Evolutionary conservation across 1,140 invertebrate genomes (phyloP).

Genomic region (Ooceraea biroi): DNA sequence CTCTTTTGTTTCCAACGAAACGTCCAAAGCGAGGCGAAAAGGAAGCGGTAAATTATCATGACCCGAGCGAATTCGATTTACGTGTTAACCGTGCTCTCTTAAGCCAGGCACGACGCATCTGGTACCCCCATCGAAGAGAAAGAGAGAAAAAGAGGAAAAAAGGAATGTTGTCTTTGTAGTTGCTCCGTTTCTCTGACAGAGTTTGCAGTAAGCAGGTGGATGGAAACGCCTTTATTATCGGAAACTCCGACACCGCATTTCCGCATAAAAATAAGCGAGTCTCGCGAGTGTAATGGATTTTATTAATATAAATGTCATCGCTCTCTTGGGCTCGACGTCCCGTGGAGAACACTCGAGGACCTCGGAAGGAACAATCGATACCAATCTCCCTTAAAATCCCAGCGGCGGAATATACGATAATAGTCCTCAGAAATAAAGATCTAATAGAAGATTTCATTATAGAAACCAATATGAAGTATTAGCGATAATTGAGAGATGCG

Average conservation of each 20-base stretch:
- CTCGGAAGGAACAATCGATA: slow-evolving; percentile 28
- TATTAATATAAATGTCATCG: slow-evolving; percentile 36
- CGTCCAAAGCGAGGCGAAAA: slow-evolving; percentile 51
- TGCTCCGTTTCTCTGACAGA: background rate
- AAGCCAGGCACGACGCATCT: slow-evolving; percentile 10
- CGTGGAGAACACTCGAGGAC: background rate
- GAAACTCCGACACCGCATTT: slow-evolving; percentile 6
- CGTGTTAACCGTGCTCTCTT: slow-evolving; percentile 53
- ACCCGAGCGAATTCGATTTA: slow-evolving; percentile 62
- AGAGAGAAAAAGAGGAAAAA: background rate
- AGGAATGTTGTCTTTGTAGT: slow-evolving; percentile 1
- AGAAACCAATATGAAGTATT: background rate
- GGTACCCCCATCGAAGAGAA: slow-evolving; percentile 26
- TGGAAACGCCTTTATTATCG: slow-evolving; percentile 38
- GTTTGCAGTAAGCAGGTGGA: background rate
- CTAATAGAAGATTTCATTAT: slow-evolving; percentile 16
- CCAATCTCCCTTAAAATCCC: background rate
- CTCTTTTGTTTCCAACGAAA: slow-evolving; percentile 13
- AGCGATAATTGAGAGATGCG: background rate
- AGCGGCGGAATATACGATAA: background rate
- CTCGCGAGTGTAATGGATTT: background rate
- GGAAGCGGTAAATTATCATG: slow-evolving; percentile 65
- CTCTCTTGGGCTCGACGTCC: background rate
- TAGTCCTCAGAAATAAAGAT: background rate
- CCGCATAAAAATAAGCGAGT: slow-evolving; percentile 10